Evolutionary conservation across 1,140 invertebrate species (phyloP).

Genomic region (Pogonognathellus flavescens): DNA sequence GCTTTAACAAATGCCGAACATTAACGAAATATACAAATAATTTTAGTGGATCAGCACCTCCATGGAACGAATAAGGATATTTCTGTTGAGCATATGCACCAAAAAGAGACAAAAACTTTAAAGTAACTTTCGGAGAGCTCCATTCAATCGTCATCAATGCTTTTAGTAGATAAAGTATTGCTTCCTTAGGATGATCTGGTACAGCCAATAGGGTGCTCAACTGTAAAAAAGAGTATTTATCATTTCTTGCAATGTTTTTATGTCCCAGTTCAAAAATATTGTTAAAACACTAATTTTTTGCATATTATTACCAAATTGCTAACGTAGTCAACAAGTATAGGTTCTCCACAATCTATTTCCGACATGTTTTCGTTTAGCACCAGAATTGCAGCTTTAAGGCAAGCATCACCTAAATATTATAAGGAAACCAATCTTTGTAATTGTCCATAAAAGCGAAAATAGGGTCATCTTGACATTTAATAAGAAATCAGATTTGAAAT

Average conservation of each 20-base stretch:
- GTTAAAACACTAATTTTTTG: not conserved
- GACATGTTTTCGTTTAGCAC: slow-evolving; percentile 77
- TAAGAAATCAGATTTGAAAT: slow-evolving; percentile 49
- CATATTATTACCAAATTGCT: slow-evolving; percentile 78
- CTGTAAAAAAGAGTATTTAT: slow-evolving; percentile 60
- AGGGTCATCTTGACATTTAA: slow-evolving; percentile 66
- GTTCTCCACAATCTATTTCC: slow-evolving; percentile 71
- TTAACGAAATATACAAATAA: slow-evolving; percentile 8
- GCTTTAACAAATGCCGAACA: not conserved
- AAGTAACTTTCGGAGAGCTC: slow-evolving; percentile 77
- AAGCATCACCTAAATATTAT: slow-evolving; percentile 94
- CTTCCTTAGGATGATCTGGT: slow-evolving; percentile 87
- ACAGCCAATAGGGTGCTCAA: slow-evolving; percentile 66
- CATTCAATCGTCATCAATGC: slow-evolving; percentile 82
- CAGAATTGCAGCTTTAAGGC: slow-evolving; percentile 88
- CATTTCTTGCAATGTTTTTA: not conserved
- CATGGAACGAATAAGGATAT: slow-evolving; percentile 86
- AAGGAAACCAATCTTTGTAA: too few species aligned
- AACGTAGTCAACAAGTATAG: slow-evolving; percentile 81
- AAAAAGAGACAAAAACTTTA: slow-evolving; percentile 82
- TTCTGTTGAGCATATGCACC: slow-evolving; percentile 81
- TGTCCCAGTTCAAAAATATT: not conserved
- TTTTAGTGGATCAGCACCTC: too few species aligned
- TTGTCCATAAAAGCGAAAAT: too few species aligned
- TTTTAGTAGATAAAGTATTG: slow-evolving; percentile 82